Percentiles rank a stretch among this genome's conserved stretches.
phyloP scores from a whole-genome alignment of 2,113 vertebrate species.

The Telmatochromis sp. region DNA sequence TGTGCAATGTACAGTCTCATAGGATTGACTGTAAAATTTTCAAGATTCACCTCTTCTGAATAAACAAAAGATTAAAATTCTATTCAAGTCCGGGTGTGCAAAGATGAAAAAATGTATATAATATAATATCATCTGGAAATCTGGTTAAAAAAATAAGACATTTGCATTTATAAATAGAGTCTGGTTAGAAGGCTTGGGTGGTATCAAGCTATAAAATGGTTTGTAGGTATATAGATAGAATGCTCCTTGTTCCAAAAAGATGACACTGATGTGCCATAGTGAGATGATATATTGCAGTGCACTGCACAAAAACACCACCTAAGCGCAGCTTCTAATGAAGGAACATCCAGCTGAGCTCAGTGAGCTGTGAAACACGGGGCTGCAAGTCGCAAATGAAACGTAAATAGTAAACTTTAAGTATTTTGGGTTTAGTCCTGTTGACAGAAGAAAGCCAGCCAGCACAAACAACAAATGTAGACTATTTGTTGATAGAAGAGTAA shows the following conservation, averaged over 20 bases:
- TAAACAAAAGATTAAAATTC: background rate
- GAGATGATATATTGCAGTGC: background rate
- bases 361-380: background rate
- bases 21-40: background rate
- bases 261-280: background rate
- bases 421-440: background rate
- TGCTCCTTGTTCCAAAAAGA: background rate
- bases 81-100: background rate
- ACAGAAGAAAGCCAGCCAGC: background rate
- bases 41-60: background rate
- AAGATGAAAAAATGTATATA: background rate
- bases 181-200: background rate
- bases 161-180: background rate
- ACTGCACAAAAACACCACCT: background rate
- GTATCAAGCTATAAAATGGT: background rate
- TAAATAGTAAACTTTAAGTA: background rate
- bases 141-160: background rate
- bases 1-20: background rate
- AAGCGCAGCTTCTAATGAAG: background rate
- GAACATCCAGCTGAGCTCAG: background rate
- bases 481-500: background rate
- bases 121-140: background rate
- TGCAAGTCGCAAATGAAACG: rapidly evolving
- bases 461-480: background rate
- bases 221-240: background rate